Conservation (phyloP, 2,888 invertebrate genomes). For the Microctonus brassicae region DNA sequence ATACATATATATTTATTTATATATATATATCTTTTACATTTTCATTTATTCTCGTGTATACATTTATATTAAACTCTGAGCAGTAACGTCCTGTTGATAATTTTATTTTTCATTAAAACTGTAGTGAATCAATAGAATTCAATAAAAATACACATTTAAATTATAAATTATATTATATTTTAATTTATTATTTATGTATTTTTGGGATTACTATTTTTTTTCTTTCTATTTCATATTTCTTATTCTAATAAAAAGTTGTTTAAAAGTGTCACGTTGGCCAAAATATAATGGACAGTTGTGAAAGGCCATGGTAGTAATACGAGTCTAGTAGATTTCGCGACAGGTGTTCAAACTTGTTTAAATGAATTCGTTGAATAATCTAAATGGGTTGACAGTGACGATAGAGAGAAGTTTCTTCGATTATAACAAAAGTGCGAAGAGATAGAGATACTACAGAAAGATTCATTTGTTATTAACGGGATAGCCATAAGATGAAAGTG, state of each 20-base stretch:
- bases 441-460: slow-evolving; percentile 50
- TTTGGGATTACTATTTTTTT: too few species aligned
- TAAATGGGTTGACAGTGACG: slow-evolving; percentile 63
- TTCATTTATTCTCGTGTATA: slow-evolving; percentile 15
- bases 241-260: neutral
- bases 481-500: slow-evolving; percentile 36
- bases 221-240: neutral
- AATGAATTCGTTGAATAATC: slow-evolving; percentile 66
- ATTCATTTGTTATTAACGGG: slow-evolving; percentile 68
- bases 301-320: slow-evolving; percentile 10
- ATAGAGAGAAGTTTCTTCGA: slow-evolving; percentile 62
- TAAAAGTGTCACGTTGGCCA: neutral
- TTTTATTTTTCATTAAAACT: too few species aligned
- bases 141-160: too few species aligned
- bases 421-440: slow-evolving; percentile 65
- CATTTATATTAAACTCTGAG: neutral
- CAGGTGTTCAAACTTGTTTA: slow-evolving; percentile 65
- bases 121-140: too few species aligned
- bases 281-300: slow-evolving; percentile 3
- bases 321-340: slow-evolving; percentile 39
- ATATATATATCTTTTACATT: neutral
- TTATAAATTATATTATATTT: too few species aligned
- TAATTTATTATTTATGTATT: too few species aligned
- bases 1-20: neutral
- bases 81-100: too few species aligned